These are phyloP conservation scores for Acanthacorydalis orientalis DNA, from an alignment of 2,888 invertebrate genomes.

Conservation along the genomic window DNA sequence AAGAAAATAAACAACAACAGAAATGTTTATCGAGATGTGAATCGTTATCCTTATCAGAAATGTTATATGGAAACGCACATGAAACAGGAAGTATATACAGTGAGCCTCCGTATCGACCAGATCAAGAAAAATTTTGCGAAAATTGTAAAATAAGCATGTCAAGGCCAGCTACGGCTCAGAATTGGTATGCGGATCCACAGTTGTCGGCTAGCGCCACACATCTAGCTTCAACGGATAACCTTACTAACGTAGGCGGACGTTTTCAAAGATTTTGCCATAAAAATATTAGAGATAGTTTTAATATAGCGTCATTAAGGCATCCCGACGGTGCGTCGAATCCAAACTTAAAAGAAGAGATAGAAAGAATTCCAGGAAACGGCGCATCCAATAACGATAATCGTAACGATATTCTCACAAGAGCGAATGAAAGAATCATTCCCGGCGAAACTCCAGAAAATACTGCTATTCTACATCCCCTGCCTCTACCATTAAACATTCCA, in stretches of 20 bases:
- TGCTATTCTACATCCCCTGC: conserved; percentile 16
- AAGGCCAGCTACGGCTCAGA: conserved; percentile 47
- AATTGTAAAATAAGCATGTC: conserved; percentile 56
- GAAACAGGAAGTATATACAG: conserved; percentile 72
- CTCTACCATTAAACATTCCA: conserved; percentile 41
- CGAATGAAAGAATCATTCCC: conserved; percentile 12
- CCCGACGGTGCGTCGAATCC: conserved; percentile 91
- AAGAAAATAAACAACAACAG: conserved; percentile 21
- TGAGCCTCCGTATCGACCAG: conserved; percentile 57
- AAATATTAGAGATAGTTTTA: conserved; percentile 31
- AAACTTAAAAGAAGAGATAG: conserved; percentile 54
- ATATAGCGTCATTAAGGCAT: conserved; percentile 56
- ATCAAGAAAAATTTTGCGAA: conserved; percentile 59
- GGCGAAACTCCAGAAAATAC: conserved; percentile 10
- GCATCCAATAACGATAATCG: conserved; percentile 28
- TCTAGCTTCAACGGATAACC: conserved; percentile 19
- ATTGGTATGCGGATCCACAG: conserved; percentile 38
- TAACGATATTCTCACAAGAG: conserved; percentile 27
- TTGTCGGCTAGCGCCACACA: conserved; percentile 35
- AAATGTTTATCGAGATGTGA: conserved; percentile 47
- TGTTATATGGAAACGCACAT: conserved; percentile 47
- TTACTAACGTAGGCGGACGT: conserved; percentile 23
- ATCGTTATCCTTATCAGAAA: conserved; percentile 51
- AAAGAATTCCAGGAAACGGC: conserved; percentile 43
- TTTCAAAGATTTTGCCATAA: conserved; percentile 48